phyloP scores from a whole-genome alignment of 2,888 invertebrate genomes.

The Cylloceria caligata region DNA sequence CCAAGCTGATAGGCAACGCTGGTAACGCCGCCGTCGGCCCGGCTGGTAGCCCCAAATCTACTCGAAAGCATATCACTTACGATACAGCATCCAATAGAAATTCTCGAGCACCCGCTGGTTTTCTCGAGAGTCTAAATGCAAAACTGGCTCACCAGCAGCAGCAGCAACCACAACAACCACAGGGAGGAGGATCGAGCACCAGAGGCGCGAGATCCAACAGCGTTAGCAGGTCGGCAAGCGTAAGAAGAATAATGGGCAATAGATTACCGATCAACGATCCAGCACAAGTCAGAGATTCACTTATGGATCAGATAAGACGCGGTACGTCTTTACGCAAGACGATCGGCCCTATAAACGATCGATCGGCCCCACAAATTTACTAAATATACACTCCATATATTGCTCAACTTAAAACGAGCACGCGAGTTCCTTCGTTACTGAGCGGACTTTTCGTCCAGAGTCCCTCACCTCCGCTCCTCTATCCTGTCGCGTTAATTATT shows the following conservation, averaged over 20 bases:
- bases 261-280: conserved; percentile 83
- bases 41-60: conserved; percentile 79
- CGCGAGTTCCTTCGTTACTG: conserved; percentile 64
- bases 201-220: conserved; percentile 60
- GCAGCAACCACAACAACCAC: conserved; percentile 85
- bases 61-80: conserved; percentile 83
- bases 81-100: conserved; percentile 85
- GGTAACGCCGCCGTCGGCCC: conserved; percentile 71
- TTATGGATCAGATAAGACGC: conserved; percentile 97
- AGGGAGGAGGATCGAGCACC: conserved; percentile 85
- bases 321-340: conserved; percentile 94
- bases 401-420: conserved; percentile 53
- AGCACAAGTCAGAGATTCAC: conserved; percentile 87
- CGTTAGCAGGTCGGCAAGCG: conserved; percentile 80
- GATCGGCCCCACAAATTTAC: conserved; percentile 95
- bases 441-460: conserved; percentile 55
- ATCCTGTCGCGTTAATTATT: conserved; percentile 60
- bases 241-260: conserved; percentile 83
- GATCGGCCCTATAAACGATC: conserved; percentile 90
- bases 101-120: conserved; percentile 85
- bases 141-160: conserved; percentile 91
- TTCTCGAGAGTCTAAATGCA: conserved; percentile 93
- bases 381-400: conserved; percentile 81
- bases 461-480: conserved; percentile 5
- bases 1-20: conserved; percentile 86